Evolutionary conservation across 2,888 invertebrate genomes (phyloP).

Genomic region (Orchestes rusci): DNA sequence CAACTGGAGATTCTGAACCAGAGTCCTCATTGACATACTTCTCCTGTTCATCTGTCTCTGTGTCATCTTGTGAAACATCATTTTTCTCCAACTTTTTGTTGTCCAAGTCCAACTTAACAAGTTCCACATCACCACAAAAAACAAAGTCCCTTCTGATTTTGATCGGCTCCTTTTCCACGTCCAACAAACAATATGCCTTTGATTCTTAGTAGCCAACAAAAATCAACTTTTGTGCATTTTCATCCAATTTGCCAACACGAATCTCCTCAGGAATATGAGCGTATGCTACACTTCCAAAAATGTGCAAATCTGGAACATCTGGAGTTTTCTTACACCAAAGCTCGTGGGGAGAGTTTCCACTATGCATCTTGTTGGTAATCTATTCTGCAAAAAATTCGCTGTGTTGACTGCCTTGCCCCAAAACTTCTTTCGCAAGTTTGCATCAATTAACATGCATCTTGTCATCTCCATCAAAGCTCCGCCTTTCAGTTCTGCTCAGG

Average conservation of each 20-base stretch:
- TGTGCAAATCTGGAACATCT: slow-evolving; percentile 25
- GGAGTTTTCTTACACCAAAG: slow-evolving; percentile 28
- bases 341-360: slow-evolving; percentile 30
- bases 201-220: slow-evolving; percentile 30
- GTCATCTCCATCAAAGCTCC: slow-evolving; percentile 6
- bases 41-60: neutral
- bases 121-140: too few relatives aligned
- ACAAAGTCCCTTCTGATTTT: slow-evolving; percentile 26
- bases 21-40: neutral
- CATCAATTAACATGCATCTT: slow-evolving; percentile 5
- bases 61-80: neutral
- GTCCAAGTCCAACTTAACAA: too few relatives aligned
- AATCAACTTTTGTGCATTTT: slow-evolving; percentile 26
- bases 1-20: too few relatives aligned
- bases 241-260: slow-evolving; percentile 28
- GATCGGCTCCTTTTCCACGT: slow-evolving; percentile 19
- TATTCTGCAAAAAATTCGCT: slow-evolving; percentile 34
- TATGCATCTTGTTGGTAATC: slow-evolving; percentile 29
- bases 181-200: slow-evolving; percentile 25
- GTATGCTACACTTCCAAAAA: slow-evolving; percentile 30
- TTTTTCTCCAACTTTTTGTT: too few relatives aligned
- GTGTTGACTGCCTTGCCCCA: slow-evolving; percentile 7
- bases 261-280: slow-evolving; percentile 22
- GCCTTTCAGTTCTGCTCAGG: slow-evolving; percentile 15
- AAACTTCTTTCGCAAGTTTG: slow-evolving; percentile 5